Conservation (phyloP, 2,888 invertebrate species). For the Pyrochroa serraticornis region DNA sequence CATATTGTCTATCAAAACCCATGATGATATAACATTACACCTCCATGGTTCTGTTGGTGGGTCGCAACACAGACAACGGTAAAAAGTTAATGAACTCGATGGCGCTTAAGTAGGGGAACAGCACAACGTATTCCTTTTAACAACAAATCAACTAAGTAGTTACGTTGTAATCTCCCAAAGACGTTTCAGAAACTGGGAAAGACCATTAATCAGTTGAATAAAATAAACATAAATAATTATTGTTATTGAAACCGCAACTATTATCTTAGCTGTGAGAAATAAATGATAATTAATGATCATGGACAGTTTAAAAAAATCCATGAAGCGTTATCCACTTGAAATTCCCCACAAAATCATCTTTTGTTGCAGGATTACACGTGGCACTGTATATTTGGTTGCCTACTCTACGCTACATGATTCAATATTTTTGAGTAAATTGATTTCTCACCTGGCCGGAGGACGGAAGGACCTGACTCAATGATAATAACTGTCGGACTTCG, state of each 20-base stretch:
- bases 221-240: not conserved
- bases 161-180: not conserved
- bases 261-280: not conserved
- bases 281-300: not conserved
- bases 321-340: too few relatives aligned
- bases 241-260: not conserved
- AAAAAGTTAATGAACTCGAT: not conserved
- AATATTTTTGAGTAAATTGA: not conserved
- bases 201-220: not conserved
- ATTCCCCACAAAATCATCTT: too few relatives aligned
- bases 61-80: not conserved
- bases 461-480: slow-evolving; percentile 48
- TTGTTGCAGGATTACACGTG: too few relatives aligned
- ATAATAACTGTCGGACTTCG: slow-evolving; percentile 62
- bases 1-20: slow-evolving; percentile 4
- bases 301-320: not conserved
- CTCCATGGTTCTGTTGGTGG: slow-evolving; percentile 5
- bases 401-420: slow-evolving; percentile 4
- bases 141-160: not conserved
- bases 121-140: not conserved
- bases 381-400: slow-evolving; percentile 10
- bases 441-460: slow-evolving; percentile 46
- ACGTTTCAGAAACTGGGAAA: not conserved
- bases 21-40: slow-evolving; percentile 6
- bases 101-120: not conserved